phyloP scores from a whole-genome alignment of 1,140 invertebrate genomes.

The Procambarus virginalis region DNA sequence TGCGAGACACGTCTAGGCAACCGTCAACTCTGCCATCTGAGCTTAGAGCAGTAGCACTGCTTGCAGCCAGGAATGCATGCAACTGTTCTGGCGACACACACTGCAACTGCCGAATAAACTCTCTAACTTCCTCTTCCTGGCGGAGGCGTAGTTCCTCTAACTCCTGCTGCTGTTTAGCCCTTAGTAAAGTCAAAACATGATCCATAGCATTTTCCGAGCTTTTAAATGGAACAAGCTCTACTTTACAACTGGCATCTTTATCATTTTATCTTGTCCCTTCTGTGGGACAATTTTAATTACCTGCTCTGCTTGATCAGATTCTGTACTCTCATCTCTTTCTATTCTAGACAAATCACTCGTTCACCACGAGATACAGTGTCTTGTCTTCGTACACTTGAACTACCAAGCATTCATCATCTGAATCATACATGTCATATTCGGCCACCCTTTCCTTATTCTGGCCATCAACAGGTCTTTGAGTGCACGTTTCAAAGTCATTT shows the following conservation, averaged over 20 bases:
- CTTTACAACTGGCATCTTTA: neutral
- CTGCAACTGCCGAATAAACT: conserved; percentile 41
- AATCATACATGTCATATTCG: conserved; percentile 35
- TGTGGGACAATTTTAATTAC: conserved; percentile 41
- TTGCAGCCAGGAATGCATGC: conserved; percentile 31
- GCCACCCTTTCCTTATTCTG: neutral
- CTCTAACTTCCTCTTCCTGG: conserved; percentile 43
- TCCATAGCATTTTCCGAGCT: conserved; percentile 13
- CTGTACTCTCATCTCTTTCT: neutral
- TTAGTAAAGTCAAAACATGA: conserved; percentile 42
- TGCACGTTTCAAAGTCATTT: neutral
- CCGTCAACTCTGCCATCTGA: neutral
- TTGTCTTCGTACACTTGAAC: conserved; percentile 40
- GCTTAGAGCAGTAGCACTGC: neutral
- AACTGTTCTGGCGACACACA: conserved; percentile 33
- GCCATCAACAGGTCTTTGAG: neutral
- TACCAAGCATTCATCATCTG: conserved; percentile 57
- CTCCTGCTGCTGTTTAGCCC: conserved; percentile 49
- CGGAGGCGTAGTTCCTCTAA: conserved; percentile 38
- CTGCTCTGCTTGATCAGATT: neutral
- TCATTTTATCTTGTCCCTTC: neutral
- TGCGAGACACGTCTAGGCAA: neutral
- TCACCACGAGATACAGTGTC: neutral
- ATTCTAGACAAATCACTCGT: neutral
- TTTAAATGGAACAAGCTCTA: conserved; percentile 11